Evolutionary conservation across 1,140 invertebrate genomes (phyloP).

Genomic region (Drosophila santomea): DNA sequence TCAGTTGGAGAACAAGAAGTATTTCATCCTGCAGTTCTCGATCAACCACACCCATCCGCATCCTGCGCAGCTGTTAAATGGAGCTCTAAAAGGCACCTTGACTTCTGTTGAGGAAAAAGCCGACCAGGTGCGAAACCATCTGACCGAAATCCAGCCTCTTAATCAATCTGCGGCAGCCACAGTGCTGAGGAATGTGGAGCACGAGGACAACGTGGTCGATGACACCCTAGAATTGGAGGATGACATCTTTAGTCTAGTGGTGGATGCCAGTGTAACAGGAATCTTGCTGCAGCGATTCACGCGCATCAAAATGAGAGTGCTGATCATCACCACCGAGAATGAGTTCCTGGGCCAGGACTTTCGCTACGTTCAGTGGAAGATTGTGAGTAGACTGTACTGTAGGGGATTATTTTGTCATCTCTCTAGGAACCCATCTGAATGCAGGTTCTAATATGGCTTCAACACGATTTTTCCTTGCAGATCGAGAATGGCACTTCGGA

Average conservation of each 20-base stretch:
- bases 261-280: constrained; percentile 77
- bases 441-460: constrained; percentile 5
- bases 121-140: constrained; percentile 64
- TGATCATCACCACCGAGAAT: constrained; percentile 78
- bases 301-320: constrained; percentile 76
- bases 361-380: constrained; percentile 84
- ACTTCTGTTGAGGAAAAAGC: constrained; percentile 61
- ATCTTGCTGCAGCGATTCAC: constrained; percentile 72
- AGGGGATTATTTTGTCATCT: constrained; percentile 25
- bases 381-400: constrained; percentile 83
- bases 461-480: constrained; percentile 20
- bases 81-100: constrained; percentile 53
- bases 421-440: background rate
- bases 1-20: constrained; percentile 73
- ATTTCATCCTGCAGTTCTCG: constrained; percentile 81
- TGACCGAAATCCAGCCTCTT: constrained; percentile 57
- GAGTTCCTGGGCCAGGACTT: constrained; percentile 79
- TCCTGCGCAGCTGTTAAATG: constrained; percentile 63
- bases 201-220: constrained; percentile 68
- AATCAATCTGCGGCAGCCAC: constrained; percentile 54
- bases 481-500: constrained; percentile 80
- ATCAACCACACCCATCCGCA: constrained; percentile 75
- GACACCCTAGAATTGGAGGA: constrained; percentile 68
- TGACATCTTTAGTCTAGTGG: constrained; percentile 73
- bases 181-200: constrained; percentile 63